Evolutionary conservation across 92 coral and sea anemone genomes (phyloP).

Genomic region (Zoanthus sociatus): DNA sequence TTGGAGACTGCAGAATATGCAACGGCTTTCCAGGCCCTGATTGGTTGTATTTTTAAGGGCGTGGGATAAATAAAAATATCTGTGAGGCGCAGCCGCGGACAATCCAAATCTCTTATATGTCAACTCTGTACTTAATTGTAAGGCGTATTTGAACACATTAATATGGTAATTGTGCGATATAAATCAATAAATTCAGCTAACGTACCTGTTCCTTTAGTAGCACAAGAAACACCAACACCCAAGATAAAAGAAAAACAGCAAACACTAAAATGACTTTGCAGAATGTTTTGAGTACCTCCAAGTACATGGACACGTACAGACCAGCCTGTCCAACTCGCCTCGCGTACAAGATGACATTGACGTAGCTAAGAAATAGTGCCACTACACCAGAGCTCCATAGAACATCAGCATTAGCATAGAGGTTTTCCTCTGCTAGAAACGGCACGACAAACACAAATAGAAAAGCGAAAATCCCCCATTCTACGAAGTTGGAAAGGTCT

Average conservation of each 20-base stretch:
- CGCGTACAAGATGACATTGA: slow-evolving; percentile 63
- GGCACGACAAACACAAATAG: slow-evolving; percentile 70
- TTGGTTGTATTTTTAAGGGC: no score
- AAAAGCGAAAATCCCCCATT: slow-evolving; percentile 44
- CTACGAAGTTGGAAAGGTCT: slow-evolving; percentile 73
- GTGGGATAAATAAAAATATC: no score
- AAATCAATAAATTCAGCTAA: background rate
- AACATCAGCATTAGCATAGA: slow-evolving; percentile 54
- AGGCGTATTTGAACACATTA: no score
- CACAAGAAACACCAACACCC: slow-evolving; percentile 69
- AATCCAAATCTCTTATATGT: no score
- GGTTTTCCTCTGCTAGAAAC: slow-evolving; percentile 55
- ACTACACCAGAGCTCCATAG: slow-evolving; percentile 75
- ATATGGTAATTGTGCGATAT: no score
- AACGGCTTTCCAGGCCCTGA: no score
- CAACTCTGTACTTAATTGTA: no score
- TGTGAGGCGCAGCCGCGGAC: no score
- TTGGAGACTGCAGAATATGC: no score
- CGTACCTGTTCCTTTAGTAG: slow-evolving; percentile 87
- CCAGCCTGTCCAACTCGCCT: slow-evolving; percentile 79
- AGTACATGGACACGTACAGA: slow-evolving; percentile 84
- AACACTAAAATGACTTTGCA: slow-evolving; percentile 77
- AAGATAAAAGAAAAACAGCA: slow-evolving; percentile 70
- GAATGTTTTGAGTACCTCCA: slow-evolving; percentile 84
- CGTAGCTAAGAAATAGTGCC: slow-evolving; percentile 68